Conservation (phyloP, 2,113 vertebrate species). For the Lophotis ruficrista region DNA sequence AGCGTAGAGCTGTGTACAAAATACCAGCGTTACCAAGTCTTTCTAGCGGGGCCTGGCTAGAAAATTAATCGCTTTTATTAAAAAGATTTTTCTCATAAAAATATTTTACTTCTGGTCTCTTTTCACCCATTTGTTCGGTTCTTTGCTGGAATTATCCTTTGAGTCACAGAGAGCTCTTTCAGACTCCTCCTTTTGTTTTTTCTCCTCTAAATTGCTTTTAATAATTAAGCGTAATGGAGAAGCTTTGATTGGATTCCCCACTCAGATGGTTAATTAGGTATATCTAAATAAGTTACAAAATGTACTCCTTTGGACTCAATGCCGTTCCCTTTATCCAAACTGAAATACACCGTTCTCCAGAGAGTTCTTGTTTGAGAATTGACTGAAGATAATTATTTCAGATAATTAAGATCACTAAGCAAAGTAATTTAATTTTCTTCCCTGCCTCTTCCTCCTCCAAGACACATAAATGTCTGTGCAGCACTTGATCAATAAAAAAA, state of each 20-base stretch:
- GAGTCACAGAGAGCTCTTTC: not conserved
- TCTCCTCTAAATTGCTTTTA: constrained; percentile 59
- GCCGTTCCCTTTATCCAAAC: constrained; percentile 49
- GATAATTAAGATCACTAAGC: constrained; percentile 80
- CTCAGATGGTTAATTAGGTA: constrained; percentile 76
- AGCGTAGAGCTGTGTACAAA: not conserved
- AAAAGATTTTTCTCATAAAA: not conserved
- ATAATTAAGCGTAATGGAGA: constrained; percentile 63
- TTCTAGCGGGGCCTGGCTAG: not conserved
- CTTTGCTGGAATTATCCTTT: not conserved
- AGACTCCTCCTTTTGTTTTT: not conserved
- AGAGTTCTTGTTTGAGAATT: constrained; percentile 72
- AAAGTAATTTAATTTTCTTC: constrained; percentile 77
- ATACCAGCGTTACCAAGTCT: not conserved
- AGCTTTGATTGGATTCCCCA: constrained; percentile 71
- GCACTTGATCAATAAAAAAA: constrained; percentile 53
- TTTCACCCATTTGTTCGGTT: not conserved
- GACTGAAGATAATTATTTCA: constrained; percentile 79
- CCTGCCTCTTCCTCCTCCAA: constrained; percentile 48
- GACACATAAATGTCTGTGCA: constrained; percentile 68
- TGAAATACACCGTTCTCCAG: constrained; percentile 67
- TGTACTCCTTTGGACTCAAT: constrained; percentile 61
- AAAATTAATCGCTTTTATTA: not conserved
- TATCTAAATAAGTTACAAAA: constrained; percentile 71
- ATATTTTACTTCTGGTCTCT: not conserved